Conservation (phyloP, 1,140 invertebrate genomes). For the Lordiphosa collinella region DNA sequence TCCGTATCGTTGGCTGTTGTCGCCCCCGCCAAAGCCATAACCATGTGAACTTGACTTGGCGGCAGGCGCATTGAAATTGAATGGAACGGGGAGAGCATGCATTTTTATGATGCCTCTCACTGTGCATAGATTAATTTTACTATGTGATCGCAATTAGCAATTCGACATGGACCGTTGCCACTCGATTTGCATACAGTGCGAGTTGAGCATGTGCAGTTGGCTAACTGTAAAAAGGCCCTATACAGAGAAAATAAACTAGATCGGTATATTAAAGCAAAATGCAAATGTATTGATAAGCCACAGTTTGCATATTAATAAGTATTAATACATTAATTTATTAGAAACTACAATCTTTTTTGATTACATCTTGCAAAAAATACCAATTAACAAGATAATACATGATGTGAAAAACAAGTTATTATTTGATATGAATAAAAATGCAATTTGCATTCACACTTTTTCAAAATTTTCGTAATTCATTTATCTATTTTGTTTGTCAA, state of each 20-base stretch:
- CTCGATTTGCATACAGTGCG: conserved; percentile 43
- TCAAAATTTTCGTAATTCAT: too few relatives aligned
- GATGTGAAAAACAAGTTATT: background rate
- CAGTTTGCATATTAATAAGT: conserved; percentile 14
- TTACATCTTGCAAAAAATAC: conserved; percentile 4
- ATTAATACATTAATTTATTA: conserved; percentile 2
- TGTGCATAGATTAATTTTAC: conserved; percentile 41
- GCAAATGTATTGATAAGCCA: background rate
- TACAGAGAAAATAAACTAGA: conserved; percentile 12
- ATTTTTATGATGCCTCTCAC: conserved; percentile 30
- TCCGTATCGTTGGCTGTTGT: conserved; percentile 17
- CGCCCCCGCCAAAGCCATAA: too few relatives aligned
- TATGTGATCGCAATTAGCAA: conserved; percentile 57
- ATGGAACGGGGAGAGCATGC: conserved; percentile 9
- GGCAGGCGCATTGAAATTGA: conserved; percentile 12
- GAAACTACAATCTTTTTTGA: background rate
- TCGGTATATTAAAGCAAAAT: conserved; percentile 7
- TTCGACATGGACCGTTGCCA: conserved; percentile 50
- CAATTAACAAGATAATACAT: background rate
- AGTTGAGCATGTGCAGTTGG: background rate
- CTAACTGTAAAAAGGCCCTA: background rate
- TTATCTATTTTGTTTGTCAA: too few relatives aligned
- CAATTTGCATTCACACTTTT: too few relatives aligned
- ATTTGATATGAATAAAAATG: background rate
- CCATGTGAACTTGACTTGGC: conserved; percentile 21